A percentile compares a stretch with the other conserved stretches of the same genome.
Conservation (phyloP, 2,888 invertebrate genomes). For the Nebria brevicollis region DNA sequence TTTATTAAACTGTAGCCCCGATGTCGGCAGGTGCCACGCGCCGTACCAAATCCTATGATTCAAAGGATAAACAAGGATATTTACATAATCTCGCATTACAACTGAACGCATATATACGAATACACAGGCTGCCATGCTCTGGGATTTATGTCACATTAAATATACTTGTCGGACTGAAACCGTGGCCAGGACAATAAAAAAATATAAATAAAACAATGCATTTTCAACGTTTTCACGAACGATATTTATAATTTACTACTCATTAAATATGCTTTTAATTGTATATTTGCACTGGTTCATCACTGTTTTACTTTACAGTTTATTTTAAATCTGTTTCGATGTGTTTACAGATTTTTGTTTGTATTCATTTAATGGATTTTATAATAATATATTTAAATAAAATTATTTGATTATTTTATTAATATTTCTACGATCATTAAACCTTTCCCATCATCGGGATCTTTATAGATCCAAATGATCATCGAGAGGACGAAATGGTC, state of each 20-base stretch:
- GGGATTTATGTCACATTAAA: not conserved
- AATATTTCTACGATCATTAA: too few species aligned
- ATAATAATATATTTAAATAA: too few species aligned
- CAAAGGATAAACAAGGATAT: slow-evolving; percentile 15
- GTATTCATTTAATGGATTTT: too few species aligned
- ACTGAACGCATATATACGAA: slow-evolving; percentile 5
- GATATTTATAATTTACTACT: not conserved
- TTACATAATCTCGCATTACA: slow-evolving; percentile 22
- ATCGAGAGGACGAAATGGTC: too few species aligned
- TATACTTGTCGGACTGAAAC: not conserved
- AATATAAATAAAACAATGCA: not conserved
- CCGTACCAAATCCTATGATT: slow-evolving; percentile 15
- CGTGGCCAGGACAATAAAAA: not conserved
- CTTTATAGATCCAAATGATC: too few species aligned
- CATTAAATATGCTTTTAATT: not conserved
- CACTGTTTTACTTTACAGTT: not conserved
- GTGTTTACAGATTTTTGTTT: too few species aligned
- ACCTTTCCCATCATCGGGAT: too few species aligned
- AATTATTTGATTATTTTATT: too few species aligned
- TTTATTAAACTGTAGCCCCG: not conserved
- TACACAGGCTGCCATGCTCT: not conserved
- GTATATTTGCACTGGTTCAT: not conserved
- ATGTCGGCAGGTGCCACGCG: slow-evolving; percentile 10
- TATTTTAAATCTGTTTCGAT: too few species aligned
- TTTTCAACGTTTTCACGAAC: not conserved